Evolutionary conservation across 2,888 invertebrate genomes (phyloP), one percentile per base, ranked within the genome.

Genomic region (Macroteleia sp.): DNA sequence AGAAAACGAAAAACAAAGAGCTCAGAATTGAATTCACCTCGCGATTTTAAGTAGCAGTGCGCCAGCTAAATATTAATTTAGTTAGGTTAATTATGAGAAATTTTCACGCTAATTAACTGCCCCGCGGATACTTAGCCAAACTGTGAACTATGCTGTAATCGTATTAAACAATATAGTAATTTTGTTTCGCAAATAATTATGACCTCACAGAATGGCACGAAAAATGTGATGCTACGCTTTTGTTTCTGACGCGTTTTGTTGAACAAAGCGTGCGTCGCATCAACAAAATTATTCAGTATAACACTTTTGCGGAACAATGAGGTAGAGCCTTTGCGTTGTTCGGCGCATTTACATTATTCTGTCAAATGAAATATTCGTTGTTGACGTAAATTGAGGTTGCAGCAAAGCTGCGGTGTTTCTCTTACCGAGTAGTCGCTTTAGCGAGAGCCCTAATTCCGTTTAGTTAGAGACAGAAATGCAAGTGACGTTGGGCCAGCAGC

Each of bases 351-450:
- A 57, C 76, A 59, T 70, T 76, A 70, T 52, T 62, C 52, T 30
- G 41, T 30, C 64, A 52, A 64, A 74, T 74, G 78, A 64, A 78
- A 70, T 74, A 64, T 59, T 74, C 64, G 64, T 70, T 70, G 78
- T 74, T 70, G 74, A 70, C 66, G 74, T 74, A 57, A 78, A 78
- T 78, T 69, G 69, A 57, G 78, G 73, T 73, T 62, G 62, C 62
- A 50, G 48, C 50, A n/a, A 57, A 69, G 78, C 78, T 44, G 56
- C 57, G 64, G 59, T 44, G 76, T 64, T 64, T 64, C 70, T 70
- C 64, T 62, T 61, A 56, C 59, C 77, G 62, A 71, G 70, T 19
- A 30, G 54, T 59, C 61, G 71, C 71, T 73, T 61, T 50, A 73
- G 57, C 42, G 46, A 50, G 57, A 74, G 64, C 61, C 50, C 71